Conservation (phyloP, 2,797 vertebrate genomes). For the Acomys russatus region DNA sequence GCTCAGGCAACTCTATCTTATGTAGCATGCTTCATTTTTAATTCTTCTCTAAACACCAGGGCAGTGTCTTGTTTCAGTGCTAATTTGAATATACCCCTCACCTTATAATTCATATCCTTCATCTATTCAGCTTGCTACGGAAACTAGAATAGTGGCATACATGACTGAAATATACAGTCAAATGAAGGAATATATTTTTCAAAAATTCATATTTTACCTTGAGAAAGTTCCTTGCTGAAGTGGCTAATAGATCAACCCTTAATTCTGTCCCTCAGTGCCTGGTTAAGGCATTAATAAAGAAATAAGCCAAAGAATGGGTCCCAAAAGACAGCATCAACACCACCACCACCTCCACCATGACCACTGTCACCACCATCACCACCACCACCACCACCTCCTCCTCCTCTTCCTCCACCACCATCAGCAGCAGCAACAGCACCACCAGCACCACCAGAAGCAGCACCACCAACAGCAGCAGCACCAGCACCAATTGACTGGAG, state of each 20-base stretch:
- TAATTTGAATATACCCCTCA: not conserved
- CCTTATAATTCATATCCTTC: not conserved
- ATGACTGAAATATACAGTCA: slow-evolving; percentile 43
- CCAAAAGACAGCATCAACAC: not conserved
- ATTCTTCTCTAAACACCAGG: not conserved
- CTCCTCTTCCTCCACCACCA: too few species aligned
- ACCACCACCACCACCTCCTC: too few species aligned
- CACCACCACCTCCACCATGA: not conserved
- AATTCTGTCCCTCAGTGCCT: slow-evolving; percentile 47
- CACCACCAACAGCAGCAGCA: not conserved
- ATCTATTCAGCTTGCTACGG: not conserved
- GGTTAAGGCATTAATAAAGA: not conserved
- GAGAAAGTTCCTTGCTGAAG: slow-evolving; percentile 46
- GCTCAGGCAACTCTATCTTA: not conserved
- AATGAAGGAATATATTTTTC: slow-evolving; percentile 53
- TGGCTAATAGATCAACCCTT: slow-evolving; percentile 12
- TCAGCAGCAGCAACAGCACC: too few species aligned
- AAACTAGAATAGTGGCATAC: not conserved
- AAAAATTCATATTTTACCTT: slow-evolving; percentile 30
- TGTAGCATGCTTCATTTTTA: not conserved
- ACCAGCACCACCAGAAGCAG: too few species aligned
- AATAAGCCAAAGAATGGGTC: slow-evolving; percentile 29
- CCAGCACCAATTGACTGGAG: not conserved
- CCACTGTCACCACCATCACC: too few species aligned
- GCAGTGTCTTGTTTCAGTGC: not conserved